Conservation (phyloP, 2,888 invertebrate genomes). For the Drosophila bunnanda region DNA sequence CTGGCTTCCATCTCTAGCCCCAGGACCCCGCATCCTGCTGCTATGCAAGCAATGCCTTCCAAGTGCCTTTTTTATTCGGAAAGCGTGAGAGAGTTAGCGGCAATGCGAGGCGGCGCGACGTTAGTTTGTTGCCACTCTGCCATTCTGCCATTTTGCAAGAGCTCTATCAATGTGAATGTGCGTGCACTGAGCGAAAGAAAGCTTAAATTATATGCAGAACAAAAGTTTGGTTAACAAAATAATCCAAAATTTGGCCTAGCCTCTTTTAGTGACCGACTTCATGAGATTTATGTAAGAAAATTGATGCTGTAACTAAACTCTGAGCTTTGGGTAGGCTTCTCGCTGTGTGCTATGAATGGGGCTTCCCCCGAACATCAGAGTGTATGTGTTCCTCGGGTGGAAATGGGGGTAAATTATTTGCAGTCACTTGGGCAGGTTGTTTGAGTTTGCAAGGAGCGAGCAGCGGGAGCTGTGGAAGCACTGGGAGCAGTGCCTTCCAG, state of each 20-base stretch:
- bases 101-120: conserved; percentile 45
- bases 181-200: neutral
- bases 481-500: conserved; percentile 19
- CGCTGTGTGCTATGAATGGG: neutral
- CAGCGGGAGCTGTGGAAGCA: neutral
- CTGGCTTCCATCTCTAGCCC: conserved; percentile 20
- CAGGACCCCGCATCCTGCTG: conserved; percentile 7
- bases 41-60: conserved; percentile 43
- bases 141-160: conserved; percentile 38
- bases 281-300: neutral
- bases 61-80: conserved; percentile 69
- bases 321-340: neutral
- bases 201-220: too few species aligned
- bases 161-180: conserved; percentile 18
- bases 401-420: conserved; percentile 57
- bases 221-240: too few species aligned
- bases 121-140: conserved; percentile 44
- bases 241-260: too few species aligned
- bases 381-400: conserved; percentile 3
- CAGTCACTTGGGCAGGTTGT: conserved; percentile 61
- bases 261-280: neutral
- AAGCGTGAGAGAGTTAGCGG: conserved; percentile 54
- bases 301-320: neutral
- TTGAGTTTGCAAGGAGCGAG: conserved; percentile 36
- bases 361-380: conserved; percentile 1